Conservation (phyloP, 1,140 invertebrate species). For the Saccostrea glomerata region DNA sequence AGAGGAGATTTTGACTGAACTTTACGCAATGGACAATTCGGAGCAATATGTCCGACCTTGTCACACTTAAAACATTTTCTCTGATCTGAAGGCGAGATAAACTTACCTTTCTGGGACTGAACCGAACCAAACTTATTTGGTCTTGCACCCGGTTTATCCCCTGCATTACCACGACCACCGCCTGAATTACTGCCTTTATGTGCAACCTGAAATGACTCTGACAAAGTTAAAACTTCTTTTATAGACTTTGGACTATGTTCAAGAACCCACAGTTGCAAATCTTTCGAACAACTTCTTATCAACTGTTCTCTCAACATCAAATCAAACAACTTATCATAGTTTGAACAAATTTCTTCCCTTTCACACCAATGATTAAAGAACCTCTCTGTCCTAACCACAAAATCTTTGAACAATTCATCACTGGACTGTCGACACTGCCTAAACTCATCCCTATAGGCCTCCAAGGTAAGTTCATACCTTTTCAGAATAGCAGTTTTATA, state of each 20-base stretch:
- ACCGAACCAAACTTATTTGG: not conserved
- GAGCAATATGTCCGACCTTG: no score
- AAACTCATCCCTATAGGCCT: no score
- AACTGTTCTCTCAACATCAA: no score
- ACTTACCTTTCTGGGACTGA: not conserved
- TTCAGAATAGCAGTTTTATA: no score
- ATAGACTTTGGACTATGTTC: no score
- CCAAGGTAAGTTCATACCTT: no score
- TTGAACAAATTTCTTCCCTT: not conserved
- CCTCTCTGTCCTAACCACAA: no score
- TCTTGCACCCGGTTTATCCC: not conserved
- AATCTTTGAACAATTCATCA: constrained; percentile 33
- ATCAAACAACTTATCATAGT: not conserved
- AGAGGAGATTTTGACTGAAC: no score
- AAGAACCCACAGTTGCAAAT: no score
- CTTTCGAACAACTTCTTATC: no score
- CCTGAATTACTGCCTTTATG: not conserved
- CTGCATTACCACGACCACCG: not conserved
- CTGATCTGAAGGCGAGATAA: not conserved
- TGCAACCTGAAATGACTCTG: constrained; percentile 25
- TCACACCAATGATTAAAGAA: constrained; percentile 45
- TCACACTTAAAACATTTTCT: no score
- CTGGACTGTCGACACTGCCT: not conserved
- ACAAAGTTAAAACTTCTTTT: constrained; percentile 23
- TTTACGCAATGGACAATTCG: no score